phyloP scores from a whole-genome alignment of 2,797 vertebrate genomes.

The Tamandua tetradactyla region DNA sequence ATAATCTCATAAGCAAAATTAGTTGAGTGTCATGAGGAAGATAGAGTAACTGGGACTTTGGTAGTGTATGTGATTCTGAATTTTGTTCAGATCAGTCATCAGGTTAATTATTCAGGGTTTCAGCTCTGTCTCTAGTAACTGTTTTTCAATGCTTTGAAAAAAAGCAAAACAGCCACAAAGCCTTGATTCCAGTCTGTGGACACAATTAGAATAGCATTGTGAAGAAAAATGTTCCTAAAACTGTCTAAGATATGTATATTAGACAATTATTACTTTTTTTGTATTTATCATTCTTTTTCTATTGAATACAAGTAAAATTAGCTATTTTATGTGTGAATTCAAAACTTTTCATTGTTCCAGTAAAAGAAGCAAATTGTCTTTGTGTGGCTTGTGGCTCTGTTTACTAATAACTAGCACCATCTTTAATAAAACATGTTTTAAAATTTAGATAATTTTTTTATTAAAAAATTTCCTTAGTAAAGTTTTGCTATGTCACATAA shows the following conservation, averaged over 20 bases:
- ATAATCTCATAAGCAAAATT: constrained; percentile 56
- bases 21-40: not conserved
- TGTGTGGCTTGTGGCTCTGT: not conserved
- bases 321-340: not conserved
- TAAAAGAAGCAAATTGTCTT: constrained; percentile 34
- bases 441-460: constrained; percentile 57
- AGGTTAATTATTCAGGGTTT: constrained; percentile 50
- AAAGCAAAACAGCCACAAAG: not conserved
- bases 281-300: constrained; percentile 38
- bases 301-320: constrained; percentile 4
- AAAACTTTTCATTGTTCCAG: not conserved
- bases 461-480: constrained; percentile 34
- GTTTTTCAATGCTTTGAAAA: constrained; percentile 19
- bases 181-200: not conserved
- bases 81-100: constrained; percentile 50
- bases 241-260: not conserved
- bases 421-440: constrained; percentile 38
- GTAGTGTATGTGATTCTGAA: not conserved
- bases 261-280: not conserved
- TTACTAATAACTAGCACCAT: constrained; percentile 47
- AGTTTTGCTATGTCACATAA: constrained; percentile 51
- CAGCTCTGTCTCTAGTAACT: not conserved
- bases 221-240: constrained; percentile 52
- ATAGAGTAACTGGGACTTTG: not conserved
- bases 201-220: not conserved